phyloP scores from a whole-genome alignment of 2,113 vertebrate genomes.

The Clinocottus analis region DNA sequence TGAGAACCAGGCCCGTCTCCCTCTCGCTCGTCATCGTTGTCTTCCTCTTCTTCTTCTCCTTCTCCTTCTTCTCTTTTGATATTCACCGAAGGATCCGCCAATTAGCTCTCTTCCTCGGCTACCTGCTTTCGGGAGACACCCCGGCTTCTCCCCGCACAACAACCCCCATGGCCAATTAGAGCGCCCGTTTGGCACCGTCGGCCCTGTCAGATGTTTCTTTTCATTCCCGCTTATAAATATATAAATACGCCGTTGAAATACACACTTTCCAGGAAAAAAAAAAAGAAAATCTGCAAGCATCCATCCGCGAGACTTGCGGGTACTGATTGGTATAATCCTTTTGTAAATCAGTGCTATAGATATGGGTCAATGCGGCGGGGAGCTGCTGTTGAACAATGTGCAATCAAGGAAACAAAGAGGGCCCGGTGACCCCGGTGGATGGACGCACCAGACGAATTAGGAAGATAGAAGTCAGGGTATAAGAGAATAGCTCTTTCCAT shows the following conservation, averaged over 20 bases:
- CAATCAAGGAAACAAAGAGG: conserved; percentile 47
- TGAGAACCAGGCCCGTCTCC: conserved; percentile 1
- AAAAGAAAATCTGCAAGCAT: conserved; percentile 10
- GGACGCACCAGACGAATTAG: conserved; percentile 28
- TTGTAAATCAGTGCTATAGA: conserved; percentile 25
- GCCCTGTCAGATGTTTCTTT: conserved; percentile 24
- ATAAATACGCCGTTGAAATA: background rate
- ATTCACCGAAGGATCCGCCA: conserved; percentile 49
- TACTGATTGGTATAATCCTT: background rate
- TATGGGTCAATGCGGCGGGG: conserved; percentile 8
- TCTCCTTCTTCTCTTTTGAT: conserved; percentile 39
- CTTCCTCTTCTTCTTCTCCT: too few relatives aligned
- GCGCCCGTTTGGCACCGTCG: background rate
- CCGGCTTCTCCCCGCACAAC: background rate
- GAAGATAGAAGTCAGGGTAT: conserved; percentile 7
- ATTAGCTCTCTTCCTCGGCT: conserved; percentile 45
- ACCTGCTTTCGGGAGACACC: conserved; percentile 43
- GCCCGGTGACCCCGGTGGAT: background rate
- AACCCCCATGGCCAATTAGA: conserved; percentile 51
- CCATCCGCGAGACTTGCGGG: background rate
- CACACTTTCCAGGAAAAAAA: conserved; percentile 9
- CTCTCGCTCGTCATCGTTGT: background rate
- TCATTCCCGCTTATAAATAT: conserved; percentile 14
- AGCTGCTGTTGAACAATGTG: conserved; percentile 13
- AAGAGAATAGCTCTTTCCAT: conserved; percentile 31